These are phyloP conservation scores for Xestoiulus laeticollis DNA, from an alignment of 2,888 invertebrate genomes.

Conservation along the genomic window DNA sequence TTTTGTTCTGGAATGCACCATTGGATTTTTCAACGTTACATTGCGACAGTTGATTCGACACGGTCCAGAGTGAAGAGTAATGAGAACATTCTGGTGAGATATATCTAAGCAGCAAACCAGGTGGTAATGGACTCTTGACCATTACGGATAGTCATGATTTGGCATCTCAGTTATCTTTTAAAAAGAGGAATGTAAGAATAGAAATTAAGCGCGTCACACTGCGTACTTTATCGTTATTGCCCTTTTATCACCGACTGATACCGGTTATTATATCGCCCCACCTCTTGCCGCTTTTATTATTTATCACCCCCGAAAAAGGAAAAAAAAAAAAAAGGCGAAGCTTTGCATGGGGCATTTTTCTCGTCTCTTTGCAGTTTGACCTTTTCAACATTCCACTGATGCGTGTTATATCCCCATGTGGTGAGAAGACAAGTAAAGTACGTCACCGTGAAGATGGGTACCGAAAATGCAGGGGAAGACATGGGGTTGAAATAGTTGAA, in stretches of 20 bases:
- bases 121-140: constrained; percentile 12
- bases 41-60: no score
- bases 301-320: constrained; percentile 35
- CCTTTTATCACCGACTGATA: constrained; percentile 30
- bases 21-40: no score
- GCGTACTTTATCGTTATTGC: constrained; percentile 21
- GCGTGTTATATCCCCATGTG: constrained; percentile 31
- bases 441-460: constrained; percentile 1
- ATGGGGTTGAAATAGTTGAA: neutral
- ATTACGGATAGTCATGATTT: neutral
- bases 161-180: neutral
- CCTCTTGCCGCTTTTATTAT: neutral
- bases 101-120: no score
- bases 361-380: neutral
- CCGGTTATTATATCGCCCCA: constrained; percentile 30
- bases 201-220: neutral
- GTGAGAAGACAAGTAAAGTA: constrained; percentile 40
- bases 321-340: neutral
- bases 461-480: neutral
- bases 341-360: constrained; percentile 11
- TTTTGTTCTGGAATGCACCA: no score
- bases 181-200: neutral
- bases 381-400: constrained; percentile 25
- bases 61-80: neutral
- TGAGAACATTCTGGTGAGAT: neutral